phyloP scores from a whole-genome alignment of 2,888 invertebrate genomes.

The Gastracanthus pulcherrimus region DNA sequence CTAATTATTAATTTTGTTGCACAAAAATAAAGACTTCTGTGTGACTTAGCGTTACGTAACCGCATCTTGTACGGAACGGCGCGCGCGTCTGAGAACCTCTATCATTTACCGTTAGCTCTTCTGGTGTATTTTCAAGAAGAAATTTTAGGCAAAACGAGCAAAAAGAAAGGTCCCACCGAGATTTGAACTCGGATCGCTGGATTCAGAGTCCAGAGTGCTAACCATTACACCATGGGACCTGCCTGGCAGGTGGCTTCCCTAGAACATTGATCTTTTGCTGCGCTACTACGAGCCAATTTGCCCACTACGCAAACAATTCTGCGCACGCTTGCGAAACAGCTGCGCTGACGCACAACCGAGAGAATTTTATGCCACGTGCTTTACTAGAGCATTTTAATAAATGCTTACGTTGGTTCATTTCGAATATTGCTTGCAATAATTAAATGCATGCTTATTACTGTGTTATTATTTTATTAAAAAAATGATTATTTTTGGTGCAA shows the following conservation, averaged over 20 bases:
- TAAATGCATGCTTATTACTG: too few species aligned
- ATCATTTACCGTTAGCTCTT: neutral
- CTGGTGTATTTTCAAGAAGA: neutral
- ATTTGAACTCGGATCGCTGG: conserved; percentile 90
- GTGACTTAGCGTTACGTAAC: neutral
- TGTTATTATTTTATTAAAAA: too few species aligned
- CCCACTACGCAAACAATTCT: conserved; percentile 27
- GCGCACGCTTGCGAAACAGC: conserved; percentile 20
- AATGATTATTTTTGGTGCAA: too few species aligned
- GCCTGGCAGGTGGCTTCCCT: neutral
- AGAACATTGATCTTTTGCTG: conserved; percentile 35
- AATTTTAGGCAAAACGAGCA: neutral
- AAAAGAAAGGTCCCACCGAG: conserved; percentile 83
- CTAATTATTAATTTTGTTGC: too few species aligned
- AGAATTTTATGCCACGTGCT: neutral
- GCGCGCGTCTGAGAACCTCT: neutral
- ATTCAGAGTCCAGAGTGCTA: conserved; percentile 90
- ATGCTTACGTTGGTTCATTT: neutral
- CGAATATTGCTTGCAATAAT: too few species aligned
- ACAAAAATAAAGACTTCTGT: too few species aligned
- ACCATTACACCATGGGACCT: conserved; percentile 84
- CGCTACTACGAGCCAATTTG: neutral
- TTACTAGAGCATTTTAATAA: neutral
- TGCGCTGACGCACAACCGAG: neutral
- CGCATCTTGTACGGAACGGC: neutral